Conservation (phyloP, 2,888 invertebrate species). For the Platycnemis pennipes region DNA sequence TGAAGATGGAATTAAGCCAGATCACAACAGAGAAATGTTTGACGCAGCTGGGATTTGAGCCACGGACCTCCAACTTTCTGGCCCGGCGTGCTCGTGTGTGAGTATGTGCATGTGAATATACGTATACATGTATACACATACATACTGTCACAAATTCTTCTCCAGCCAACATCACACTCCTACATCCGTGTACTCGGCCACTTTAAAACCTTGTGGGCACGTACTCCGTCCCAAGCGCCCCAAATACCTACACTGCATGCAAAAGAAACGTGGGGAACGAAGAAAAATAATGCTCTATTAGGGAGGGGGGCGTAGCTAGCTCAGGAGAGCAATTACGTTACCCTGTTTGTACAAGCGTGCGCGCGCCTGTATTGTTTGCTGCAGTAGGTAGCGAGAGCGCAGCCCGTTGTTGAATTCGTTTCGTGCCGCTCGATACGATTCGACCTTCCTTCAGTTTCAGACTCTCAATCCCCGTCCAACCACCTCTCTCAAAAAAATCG, state of each 20-base stretch:
- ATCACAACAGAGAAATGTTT: too few relatives aligned
- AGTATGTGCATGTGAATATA: too few relatives aligned
- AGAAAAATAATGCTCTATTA: background rate
- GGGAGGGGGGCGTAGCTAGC: background rate
- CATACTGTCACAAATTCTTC: background rate
- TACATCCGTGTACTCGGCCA: background rate
- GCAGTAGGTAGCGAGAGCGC: background rate
- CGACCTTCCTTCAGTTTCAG: background rate
- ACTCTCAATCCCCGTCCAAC: background rate
- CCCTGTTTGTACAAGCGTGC: background rate
- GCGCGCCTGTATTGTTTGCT: background rate
- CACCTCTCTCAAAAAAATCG: background rate
- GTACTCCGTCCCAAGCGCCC: background rate
- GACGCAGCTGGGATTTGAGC: too few relatives aligned
- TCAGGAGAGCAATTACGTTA: background rate
- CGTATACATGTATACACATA: too few relatives aligned
- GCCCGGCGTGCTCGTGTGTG: too few relatives aligned
- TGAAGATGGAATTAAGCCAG: too few relatives aligned
- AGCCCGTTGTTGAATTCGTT: background rate
- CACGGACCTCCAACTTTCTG: too few relatives aligned
- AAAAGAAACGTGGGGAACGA: background rate
- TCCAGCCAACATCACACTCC: background rate
- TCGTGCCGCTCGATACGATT: background rate
- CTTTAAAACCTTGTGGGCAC: background rate
- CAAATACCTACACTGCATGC: background rate